These are phyloP conservation scores for Hypotaenidia philippensis DNA, from an alignment of 2,797 vertebrate species.

Conservation along the genomic window DNA sequence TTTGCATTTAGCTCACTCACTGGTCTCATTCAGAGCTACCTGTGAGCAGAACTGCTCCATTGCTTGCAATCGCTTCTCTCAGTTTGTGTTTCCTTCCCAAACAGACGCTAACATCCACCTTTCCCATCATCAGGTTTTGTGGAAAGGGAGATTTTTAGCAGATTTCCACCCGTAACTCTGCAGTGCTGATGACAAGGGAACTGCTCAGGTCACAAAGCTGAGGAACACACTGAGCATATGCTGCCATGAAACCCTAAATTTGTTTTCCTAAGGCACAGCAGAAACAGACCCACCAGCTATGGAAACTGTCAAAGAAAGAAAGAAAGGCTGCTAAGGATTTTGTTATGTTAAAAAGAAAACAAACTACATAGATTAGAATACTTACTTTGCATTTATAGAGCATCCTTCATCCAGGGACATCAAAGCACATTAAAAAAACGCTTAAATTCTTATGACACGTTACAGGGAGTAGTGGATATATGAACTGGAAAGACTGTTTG, in stretches of 20 bases:
- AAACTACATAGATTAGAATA: not conserved
- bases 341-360: conserved; percentile 38
- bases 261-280: conserved; percentile 26
- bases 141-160: not conserved
- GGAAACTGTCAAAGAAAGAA: conserved; percentile 27
- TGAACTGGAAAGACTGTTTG: not conserved
- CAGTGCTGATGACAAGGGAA: not conserved
- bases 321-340: not conserved
- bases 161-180: not conserved
- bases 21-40: not conserved
- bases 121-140: not conserved
- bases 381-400: conserved; percentile 70
- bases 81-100: not conserved
- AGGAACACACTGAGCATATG: not conserved
- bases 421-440: conserved; percentile 15
- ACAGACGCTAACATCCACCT: not conserved
- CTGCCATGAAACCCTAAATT: not conserved
- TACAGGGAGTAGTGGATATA: not conserved
- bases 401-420: conserved; percentile 58
- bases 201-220: rapidly evolving
- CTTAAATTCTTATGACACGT: not conserved
- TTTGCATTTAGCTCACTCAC: not conserved
- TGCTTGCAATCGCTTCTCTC: not conserved
- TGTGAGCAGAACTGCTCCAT: not conserved
- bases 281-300: conserved; percentile 40